These are phyloP conservation scores for Macrophya annulata DNA, from an alignment of 2,888 invertebrate species.

Conservation along the genomic window DNA sequence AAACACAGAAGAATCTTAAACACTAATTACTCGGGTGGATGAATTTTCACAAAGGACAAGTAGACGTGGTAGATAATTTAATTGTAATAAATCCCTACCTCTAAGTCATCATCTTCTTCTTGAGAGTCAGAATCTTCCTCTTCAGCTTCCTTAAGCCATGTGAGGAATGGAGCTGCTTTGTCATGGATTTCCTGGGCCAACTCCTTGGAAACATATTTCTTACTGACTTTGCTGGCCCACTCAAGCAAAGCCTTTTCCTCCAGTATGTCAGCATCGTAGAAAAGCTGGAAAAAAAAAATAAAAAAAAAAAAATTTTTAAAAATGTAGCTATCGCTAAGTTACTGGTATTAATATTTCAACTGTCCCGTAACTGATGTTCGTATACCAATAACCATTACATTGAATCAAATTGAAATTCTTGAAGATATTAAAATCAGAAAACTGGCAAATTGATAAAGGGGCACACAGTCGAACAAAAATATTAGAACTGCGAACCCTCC, in stretches of 20 bases:
- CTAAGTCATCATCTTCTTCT: slow-evolving; percentile 87
- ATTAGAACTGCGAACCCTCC: slow-evolving; percentile 38
- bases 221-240: slow-evolving; percentile 97
- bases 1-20: background rate
- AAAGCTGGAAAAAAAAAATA: too few relatives aligned
- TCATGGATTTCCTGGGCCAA: slow-evolving; percentile 95
- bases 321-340: background rate
- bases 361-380: background rate
- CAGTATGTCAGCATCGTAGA: slow-evolving; percentile 97
- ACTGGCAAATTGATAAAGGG: background rate
- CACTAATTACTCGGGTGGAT: background rate
- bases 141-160: slow-evolving; percentile 98
- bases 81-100: slow-evolving; percentile 78
- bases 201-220: slow-evolving; percentile 96
- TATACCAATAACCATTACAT: background rate
- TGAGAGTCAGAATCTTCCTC: slow-evolving; percentile 93
- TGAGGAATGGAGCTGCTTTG: slow-evolving; percentile 95
- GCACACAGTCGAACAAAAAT: slow-evolving; percentile 42
- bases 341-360: background rate
- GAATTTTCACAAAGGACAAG: background rate
- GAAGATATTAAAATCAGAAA: background rate
- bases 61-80: background rate
- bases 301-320: too few relatives aligned
- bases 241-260: slow-evolving; percentile 97
- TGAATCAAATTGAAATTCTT: background rate